These are phyloP conservation scores for Spialia ferax DNA, from an alignment of 2,888 invertebrate species.

Conservation along the genomic window DNA sequence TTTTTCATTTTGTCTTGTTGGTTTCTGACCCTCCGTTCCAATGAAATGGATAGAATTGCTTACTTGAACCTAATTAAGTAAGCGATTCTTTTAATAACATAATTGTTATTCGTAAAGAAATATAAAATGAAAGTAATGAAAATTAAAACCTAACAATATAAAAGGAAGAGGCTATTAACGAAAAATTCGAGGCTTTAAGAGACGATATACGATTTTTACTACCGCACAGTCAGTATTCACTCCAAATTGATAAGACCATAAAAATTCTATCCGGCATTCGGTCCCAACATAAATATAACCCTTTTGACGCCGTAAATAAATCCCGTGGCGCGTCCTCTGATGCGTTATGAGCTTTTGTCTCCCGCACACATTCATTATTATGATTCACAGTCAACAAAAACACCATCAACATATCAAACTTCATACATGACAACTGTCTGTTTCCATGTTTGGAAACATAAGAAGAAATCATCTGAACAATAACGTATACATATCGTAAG, in stretches of 20 bases:
- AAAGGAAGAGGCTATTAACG: background rate
- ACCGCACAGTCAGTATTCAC: constrained; percentile 1
- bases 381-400: constrained; percentile 9
- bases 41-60: constrained; percentile 1
- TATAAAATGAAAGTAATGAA: background rate
- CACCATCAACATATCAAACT: background rate
- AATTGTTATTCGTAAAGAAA: background rate
- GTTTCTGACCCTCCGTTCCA: background rate
- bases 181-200: background rate
- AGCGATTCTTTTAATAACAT: background rate
- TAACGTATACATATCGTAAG: no score
- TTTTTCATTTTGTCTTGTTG: constrained; percentile 7
- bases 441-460: no score
- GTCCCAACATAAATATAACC: constrained; percentile 36
- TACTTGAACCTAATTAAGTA: background rate
- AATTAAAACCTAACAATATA: background rate
- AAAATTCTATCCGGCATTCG: constrained; percentile 23
- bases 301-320: constrained; percentile 37
- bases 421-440: no score
- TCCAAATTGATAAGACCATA: constrained; percentile 26
- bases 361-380: constrained; percentile 29
- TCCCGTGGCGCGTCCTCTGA: constrained; percentile 5
- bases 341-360: constrained; percentile 48
- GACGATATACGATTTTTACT: background rate
- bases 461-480: no score